These are phyloP conservation scores for Ptilodon capucinus DNA, from an alignment of 2,888 invertebrate species.

Conservation along the genomic window DNA sequence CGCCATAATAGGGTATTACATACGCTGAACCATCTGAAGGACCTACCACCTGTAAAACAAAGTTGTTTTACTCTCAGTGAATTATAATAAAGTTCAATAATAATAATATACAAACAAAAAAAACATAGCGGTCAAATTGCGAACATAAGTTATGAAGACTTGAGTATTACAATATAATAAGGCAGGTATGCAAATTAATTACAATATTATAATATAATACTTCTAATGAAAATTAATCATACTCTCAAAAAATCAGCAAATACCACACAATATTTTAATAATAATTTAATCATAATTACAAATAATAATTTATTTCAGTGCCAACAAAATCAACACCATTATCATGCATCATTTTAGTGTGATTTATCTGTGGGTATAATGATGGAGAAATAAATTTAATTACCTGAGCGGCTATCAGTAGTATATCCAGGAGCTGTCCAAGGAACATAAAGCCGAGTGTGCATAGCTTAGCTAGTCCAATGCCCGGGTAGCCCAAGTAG, in stretches of 20 bases:
- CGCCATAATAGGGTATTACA: slow-evolving; percentile 96
- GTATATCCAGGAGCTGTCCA: slow-evolving; percentile 96
- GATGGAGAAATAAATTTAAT: slow-evolving; percentile 4
- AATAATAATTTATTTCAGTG: no score
- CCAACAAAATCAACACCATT: no score
- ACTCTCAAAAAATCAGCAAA: no score
- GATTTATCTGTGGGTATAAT: no score
- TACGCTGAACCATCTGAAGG: slow-evolving; percentile 98
- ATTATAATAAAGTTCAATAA: background rate
- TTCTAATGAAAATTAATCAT: no score
- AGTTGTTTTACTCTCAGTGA: background rate
- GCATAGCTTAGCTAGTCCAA: slow-evolving; percentile 96
- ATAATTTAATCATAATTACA: no score
- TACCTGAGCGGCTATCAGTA: slow-evolving; percentile 95
- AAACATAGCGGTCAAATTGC: no score
- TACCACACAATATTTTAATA: no score
- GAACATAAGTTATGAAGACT: no score
- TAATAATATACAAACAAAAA: background rate
- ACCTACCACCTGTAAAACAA: slow-evolving; percentile 85
- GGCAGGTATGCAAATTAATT: background rate
- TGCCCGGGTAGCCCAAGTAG: slow-evolving; percentile 98
- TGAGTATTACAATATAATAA: no score
- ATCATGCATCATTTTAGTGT: no score
- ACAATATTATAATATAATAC: no score
- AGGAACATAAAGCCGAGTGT: slow-evolving; percentile 98